Evolutionary conservation across 2,888 invertebrate genomes (phyloP), one percentile per base, ranked within the genome.

Genomic region (Galerucella nymphaeae): DNA sequence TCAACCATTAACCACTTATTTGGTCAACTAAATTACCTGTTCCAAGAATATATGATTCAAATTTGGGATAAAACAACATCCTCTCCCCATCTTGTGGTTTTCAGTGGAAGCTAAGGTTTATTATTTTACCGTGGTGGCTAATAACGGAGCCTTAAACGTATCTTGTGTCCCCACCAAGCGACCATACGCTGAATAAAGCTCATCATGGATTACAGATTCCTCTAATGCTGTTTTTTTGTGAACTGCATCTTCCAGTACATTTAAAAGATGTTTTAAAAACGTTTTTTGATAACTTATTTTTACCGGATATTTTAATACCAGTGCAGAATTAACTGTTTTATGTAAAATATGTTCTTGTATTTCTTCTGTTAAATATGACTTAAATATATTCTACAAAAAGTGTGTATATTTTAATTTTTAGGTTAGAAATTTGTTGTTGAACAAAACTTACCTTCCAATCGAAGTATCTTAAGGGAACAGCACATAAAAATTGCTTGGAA

Each of bases 231-330:
- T 4, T 48, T 11, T 53, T 13, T 65, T 55, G 48, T 50, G 30
- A 65, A n/a, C 8, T n/a, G 16, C 6, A 18, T 83, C 77, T 83
- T 93, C 92, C 58, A 93, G 86, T 82, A 86, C 82, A n/a, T 86
- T 79, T 65, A 94, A 89, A 2, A 93, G 77, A 75, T 87, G 87
- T 83, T 93, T 94, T 13, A 94, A 85, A 85, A 93, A 94, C 42
- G 88, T 86, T 81, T 88, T 89, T 76, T 90, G 89, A 83, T 93
- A 94, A 50, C 88, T 87, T 57, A 84, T 82, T 77, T 90, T 91
- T 6, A 93, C 80, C 1, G 94, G 93, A 85, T 89, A 91, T 74
- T 88, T 87, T 80, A 88, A 84, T 72, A 91, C 85, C 50, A 90
- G 79, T 9, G 86, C 77, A 77, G 87, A 89, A 57, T 89, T 86